Evolutionary conservation across 2,797 vertebrate genomes (phyloP), one percentile per base, ranked within the genome.

Genomic region (Bovichtus variegatus): DNA sequence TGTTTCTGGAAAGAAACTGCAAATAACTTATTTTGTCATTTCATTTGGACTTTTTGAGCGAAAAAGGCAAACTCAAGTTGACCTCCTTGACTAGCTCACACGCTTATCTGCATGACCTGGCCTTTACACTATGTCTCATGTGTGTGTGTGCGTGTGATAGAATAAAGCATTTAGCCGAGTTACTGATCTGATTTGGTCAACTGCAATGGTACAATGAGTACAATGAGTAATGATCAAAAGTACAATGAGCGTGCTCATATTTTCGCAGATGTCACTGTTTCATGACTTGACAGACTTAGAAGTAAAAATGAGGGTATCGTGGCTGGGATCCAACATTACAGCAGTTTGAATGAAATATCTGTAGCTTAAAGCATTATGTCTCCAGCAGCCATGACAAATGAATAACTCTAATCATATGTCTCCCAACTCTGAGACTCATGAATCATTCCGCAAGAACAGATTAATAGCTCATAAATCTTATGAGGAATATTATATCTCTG

Each of bases 391-490:
- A 63, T 91, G 89, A 93, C 92, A 85, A 91, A 93, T 93, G 82
- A 91, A 93, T 83, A 86, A 86, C 79, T 93, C 89, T 88, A 90
- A 91, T 94, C 92, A 93, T 90, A 89, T 84, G 87, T 93, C 92
- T 91, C 87, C 87, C 84, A 84, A 88, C 88, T 91, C 83, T 83
- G 69, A 76, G 89, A 87, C 86, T 90, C 89, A 91, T 93, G 89
- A 92, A 93, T 93, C 92, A 93, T 91, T 87, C 79, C 1, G 43
- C 88, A 89, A 86, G 82, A 92, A 88, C 87, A 90, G 88, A 93
- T 93, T 91, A 94, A 92, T 92, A 92, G 87, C 87, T 91, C 92
- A 93, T 93, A 90, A 92, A 94, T 93, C 91, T 91, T 82, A 76
- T 9, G 72, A 88, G 79, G 87, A 90, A 93, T 91, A 89, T 91